These are phyloP conservation scores for Hippolais icterina DNA, from an alignment of 2,113 vertebrate species.

Conservation along the genomic window DNA sequence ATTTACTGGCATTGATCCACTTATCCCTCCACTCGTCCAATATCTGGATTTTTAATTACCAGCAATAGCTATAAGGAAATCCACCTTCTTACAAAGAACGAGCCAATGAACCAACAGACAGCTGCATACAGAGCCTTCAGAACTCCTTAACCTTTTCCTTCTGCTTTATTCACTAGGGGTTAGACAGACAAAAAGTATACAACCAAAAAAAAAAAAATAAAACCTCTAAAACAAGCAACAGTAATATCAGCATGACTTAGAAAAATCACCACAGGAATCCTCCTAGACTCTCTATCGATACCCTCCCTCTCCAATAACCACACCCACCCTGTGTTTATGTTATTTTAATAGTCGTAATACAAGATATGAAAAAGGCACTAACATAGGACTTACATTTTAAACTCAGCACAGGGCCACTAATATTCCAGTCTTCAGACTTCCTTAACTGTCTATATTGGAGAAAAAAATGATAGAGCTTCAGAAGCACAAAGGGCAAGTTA, in stretches of 20 bases:
- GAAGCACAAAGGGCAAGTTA: not conserved
- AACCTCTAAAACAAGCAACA: not conserved
- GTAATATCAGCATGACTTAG: not conserved
- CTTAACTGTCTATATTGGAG: not conserved
- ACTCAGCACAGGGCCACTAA: not conserved
- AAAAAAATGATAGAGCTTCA: not conserved
- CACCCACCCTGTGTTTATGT: not conserved
- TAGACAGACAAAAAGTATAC: not conserved
- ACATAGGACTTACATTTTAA: not conserved
- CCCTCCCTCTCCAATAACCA: not conserved
- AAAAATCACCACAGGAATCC: not conserved
- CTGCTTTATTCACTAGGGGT: not conserved
- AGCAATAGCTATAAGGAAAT: not conserved
- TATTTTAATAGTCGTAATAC: not conserved
- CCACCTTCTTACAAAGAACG: not conserved
- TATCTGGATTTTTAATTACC: not conserved
- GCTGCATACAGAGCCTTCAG: not conserved
- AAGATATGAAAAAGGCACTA: not conserved
- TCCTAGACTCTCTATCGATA: not conserved
- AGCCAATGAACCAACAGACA: not conserved
- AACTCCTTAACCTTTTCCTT: not conserved
- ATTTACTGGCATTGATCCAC: not conserved
- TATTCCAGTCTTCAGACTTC: not conserved
- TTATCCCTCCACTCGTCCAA: not conserved
- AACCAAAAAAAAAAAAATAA: not conserved